Evolutionary conservation across 2,113 vertebrate species (phyloP).

Genomic region (Sorex araneus): DNA sequence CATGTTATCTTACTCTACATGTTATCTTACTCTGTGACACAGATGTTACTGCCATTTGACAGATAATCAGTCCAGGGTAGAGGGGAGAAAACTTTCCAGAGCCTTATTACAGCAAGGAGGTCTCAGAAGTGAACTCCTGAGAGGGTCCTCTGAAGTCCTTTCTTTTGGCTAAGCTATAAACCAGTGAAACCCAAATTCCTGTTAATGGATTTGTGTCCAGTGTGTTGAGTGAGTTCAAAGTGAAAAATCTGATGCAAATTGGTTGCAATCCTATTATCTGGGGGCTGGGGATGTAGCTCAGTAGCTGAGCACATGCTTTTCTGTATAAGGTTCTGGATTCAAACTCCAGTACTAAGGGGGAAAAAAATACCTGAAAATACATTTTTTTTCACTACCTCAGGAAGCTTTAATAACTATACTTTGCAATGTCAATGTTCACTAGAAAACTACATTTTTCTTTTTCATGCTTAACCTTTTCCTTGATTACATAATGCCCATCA

Average conservation of each 20-base stretch:
- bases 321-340: too few relatives aligned
- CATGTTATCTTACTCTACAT: background rate
- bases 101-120: background rate
- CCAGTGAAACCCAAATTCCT: background rate
- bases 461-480: background rate
- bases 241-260: too few relatives aligned
- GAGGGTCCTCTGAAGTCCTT: background rate
- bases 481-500: constrained; percentile 5
- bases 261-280: too few relatives aligned
- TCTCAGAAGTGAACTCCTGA: background rate
- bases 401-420: background rate
- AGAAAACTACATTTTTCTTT: background rate
- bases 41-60: background rate
- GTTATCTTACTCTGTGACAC: background rate
- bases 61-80: background rate
- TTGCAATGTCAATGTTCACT: constrained; percentile 6
- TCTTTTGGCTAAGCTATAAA: constrained; percentile 7
- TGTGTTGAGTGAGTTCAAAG: too few relatives aligned
- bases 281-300: too few relatives aligned
- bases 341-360: too few relatives aligned
- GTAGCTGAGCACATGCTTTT: too few relatives aligned
- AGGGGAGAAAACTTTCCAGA: background rate
- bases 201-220: too few relatives aligned
- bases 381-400: background rate
- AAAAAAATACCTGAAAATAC: background rate